Evolutionary conservation across 2,797 vertebrate species (phyloP), one percentile per base, ranked within the genome.

Genomic region (Xenops minutus): DNA sequence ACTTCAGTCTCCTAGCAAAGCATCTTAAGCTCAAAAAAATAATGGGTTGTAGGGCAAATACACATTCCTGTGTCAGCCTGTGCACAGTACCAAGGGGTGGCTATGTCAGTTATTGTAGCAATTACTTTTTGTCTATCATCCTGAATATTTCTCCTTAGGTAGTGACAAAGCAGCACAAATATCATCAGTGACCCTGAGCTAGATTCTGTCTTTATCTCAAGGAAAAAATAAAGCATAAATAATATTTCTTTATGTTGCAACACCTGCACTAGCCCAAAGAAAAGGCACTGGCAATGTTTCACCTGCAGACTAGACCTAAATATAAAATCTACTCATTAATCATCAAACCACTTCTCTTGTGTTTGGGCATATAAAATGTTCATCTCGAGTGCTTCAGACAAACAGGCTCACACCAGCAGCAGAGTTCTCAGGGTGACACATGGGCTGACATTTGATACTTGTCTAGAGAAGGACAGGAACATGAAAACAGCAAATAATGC

Each of bases 91-190:
- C 16, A 89, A 43, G 22, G 39, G 34, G 43, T 32, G 76, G 29
- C 52, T 10, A 32, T 2, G 2, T 21, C 78, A 85, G 73, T 81
- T 95, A 46, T 71, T 87, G 93, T 0, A 89, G 67, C 10, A 30
- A 87, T 78, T 89, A 91, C 74, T 96, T 94, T 49, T 82, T 46
- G 81, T 54, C 91, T 88, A 20, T 32, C 67, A 46, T 66, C 56
- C 72, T 66, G 64, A 88, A 88, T 95, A 94, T 48, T 32, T 66
- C 67, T 84, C 84, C 86, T 89, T 68, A 75, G 46, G 59, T 66
- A 88, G 52, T 16, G 78, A 64, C 41, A 95, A 92, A 88, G 76
- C 52, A 68, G 51, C 36, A 52, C 26, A 76, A 80, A 67, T 32
- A 56, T 34, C 75, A 52, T 77, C 66, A 79, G 34, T 2, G 19